Evolutionary conservation across 2,888 invertebrate species (phyloP), one percentile per base, ranked within the genome.

Genomic region (Gortyna flavago): DNA sequence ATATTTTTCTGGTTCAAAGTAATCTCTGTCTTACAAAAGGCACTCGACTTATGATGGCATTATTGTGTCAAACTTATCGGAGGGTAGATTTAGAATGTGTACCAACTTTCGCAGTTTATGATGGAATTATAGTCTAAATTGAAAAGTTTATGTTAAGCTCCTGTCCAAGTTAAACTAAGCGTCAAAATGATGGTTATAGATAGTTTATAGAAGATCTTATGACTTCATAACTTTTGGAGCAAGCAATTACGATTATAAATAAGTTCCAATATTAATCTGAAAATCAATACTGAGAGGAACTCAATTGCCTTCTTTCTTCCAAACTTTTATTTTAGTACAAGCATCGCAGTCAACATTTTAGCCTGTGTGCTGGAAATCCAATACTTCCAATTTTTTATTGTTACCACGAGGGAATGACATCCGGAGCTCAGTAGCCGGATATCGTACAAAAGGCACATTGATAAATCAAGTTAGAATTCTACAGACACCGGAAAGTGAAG

Each of bases 361-460:
- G 18, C 5, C 2, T 51, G n/a, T 35, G 16, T 59, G 16, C 25
- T 25, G 48, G 44, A 79, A 69, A 51, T 54, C 18, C 44, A 79
- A 70, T 77, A 54, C 54, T 57, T 48, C 29, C 35, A 48, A 65
- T 54, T 44, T 57, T 54, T 44, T 57, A 70, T 59, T 70, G 72
- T 75, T 51, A 25, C 5, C 62, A 32, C 48, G 67, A 79, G 72
- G 64, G 32, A 61, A n/a, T 84, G 64, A 57, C 79, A 72, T 81
- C 77, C 74, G 84, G 69, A 76, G 62, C 69, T 66, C 41, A 9
- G 70, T 38, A 73, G 18, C 64, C 70, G 71, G 79, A 81, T 79
- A 64, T 69, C 66, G 61, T 29, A 67, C 65, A 66, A 68, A 68
- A 77, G 59, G 54, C 32, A 73, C 32, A 51, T 66, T 71, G 66